Conservation (phyloP, 2,888 invertebrate species). For the Pyrochroa serraticornis region DNA sequence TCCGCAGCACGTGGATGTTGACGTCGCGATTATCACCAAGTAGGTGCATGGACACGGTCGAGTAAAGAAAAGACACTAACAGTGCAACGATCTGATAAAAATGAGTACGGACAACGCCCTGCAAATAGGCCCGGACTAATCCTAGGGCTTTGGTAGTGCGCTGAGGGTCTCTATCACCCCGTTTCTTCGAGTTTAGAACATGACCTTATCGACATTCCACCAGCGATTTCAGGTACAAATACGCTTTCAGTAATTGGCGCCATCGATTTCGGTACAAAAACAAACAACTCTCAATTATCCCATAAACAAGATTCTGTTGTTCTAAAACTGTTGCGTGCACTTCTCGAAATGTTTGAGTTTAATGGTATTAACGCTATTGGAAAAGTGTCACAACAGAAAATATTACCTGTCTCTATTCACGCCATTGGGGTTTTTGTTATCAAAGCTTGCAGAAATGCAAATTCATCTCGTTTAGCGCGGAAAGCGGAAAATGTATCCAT, state of each 20-base stretch:
- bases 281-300: neutral
- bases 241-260: slow-evolving; percentile 11
- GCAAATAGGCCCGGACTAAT: no score
- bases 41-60: slow-evolving; percentile 31
- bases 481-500: neutral
- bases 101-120: no score
- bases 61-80: slow-evolving; percentile 6
- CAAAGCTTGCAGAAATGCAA: neutral
- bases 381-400: slow-evolving; percentile 25
- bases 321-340: slow-evolving; percentile 16
- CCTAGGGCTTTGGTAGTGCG: no score
- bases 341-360: neutral
- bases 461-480: neutral
- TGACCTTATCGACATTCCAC: slow-evolving; percentile 24
- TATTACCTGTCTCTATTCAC: slow-evolving; percentile 16
- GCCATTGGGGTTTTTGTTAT: slow-evolving; percentile 1
- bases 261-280: neutral
- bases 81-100: neutral
- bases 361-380: slow-evolving; percentile 13
- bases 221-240: slow-evolving; percentile 21
- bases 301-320: no score
- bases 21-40: slow-evolving; percentile 10
- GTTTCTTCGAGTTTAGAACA: slow-evolving; percentile 9
- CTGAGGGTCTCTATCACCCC: no score
- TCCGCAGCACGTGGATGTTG: slow-evolving; percentile 51